Conservation (phyloP, 2,888 invertebrate genomes). For the Ectemnius continuus region DNA sequence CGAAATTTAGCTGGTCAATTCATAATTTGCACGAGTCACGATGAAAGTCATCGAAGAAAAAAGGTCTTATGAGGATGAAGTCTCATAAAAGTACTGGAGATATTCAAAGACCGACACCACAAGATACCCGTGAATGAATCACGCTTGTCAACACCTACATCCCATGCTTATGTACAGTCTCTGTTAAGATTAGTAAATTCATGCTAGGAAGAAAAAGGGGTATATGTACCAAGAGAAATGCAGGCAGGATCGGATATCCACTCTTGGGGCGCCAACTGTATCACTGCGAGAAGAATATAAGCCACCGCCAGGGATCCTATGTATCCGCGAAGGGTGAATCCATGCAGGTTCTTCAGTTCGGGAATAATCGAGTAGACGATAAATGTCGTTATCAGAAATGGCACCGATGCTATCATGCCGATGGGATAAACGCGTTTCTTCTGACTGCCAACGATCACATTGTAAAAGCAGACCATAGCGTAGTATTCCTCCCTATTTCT, state of each 20-base stretch:
- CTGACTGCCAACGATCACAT: not conserved
- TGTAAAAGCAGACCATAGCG: not conserved
- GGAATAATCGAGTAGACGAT: constrained; percentile 69
- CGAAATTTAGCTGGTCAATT: too few relatives aligned
- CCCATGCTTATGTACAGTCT: too few relatives aligned
- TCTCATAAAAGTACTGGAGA: too few relatives aligned
- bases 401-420: constrained; percentile 66
- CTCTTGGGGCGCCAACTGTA: constrained; percentile 55
- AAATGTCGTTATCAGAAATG: constrained; percentile 69
- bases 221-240: constrained; percentile 55
- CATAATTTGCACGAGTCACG: too few relatives aligned
- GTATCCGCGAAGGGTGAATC: constrained; percentile 68
- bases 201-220: too few relatives aligned
- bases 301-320: constrained; percentile 64
- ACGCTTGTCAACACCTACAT: too few relatives aligned
- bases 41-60: too few relatives aligned
- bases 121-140: too few relatives aligned
- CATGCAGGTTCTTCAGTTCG: constrained; percentile 72
- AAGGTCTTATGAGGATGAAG: too few relatives aligned
- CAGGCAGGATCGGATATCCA: constrained; percentile 51
- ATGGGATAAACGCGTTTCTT: constrained; percentile 13
- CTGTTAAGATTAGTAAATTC: too few relatives aligned
- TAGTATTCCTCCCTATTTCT: not conserved
- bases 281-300: constrained; percentile 61
- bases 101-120: too few relatives aligned